phyloP scores from a whole-genome alignment of 1,140 invertebrate genomes.

The Musca domestica region DNA sequence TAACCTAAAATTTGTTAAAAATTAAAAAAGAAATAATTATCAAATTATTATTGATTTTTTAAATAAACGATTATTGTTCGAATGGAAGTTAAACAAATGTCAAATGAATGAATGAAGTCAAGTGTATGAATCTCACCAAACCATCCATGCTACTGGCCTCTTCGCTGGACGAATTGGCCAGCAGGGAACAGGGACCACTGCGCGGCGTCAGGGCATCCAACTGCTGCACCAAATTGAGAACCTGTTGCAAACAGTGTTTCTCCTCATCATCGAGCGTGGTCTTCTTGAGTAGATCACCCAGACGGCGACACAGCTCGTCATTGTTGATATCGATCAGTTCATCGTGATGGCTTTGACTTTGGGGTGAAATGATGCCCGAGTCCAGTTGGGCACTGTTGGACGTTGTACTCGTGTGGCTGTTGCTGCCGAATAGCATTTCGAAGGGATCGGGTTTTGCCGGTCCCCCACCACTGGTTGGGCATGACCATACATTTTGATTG shows the following conservation, averaged over 20 bases:
- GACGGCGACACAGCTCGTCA: slow-evolving; percentile 42
- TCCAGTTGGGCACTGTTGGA: slow-evolving; percentile 4
- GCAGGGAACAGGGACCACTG: slow-evolving; percentile 29
- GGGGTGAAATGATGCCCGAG: slow-evolving; percentile 27
- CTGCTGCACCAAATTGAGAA: slow-evolving; percentile 59
- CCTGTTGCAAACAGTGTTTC: slow-evolving; percentile 59
- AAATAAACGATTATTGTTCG: neutral
- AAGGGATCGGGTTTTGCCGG: slow-evolving; percentile 25
- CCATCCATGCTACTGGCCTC: slow-evolving; percentile 31
- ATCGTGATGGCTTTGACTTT: slow-evolving; percentile 24
- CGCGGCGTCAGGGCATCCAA: slow-evolving; percentile 55
- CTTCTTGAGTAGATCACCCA: slow-evolving; percentile 38
- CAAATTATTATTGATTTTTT: neutral
- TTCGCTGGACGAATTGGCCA: slow-evolving; percentile 20
- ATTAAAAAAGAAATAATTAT: slow-evolving; percentile 10
- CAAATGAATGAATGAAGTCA: neutral
- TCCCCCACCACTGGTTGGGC: neutral
- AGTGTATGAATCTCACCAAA: slow-evolving; percentile 29
- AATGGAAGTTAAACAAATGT: slow-evolving; percentile 10
- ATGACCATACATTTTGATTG: slow-evolving; percentile 25
- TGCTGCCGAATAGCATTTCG: slow-evolving; percentile 24
- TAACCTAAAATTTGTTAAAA: slow-evolving; percentile 33
- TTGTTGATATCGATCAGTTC: slow-evolving; percentile 42
- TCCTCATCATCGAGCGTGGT: slow-evolving; percentile 54
- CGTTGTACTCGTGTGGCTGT: slow-evolving; percentile 24